Evolutionary conservation across 2,797 vertebrate species (phyloP).

Genomic region (Poeciliopsis infans): DNA sequence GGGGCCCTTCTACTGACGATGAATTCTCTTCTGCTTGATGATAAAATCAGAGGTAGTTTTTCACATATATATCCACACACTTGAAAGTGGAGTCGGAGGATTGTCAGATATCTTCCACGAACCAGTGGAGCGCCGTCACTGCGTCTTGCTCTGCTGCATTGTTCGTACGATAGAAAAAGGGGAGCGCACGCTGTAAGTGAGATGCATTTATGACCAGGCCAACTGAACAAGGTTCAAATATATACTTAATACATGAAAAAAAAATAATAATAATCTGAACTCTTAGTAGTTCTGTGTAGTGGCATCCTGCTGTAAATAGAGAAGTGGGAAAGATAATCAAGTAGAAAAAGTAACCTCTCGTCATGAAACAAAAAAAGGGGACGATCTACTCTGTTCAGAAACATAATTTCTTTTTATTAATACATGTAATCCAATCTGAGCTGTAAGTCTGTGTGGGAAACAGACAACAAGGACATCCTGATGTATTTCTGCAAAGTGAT

Average conservation of each 20-base stretch:
- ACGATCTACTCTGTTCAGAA: conserved; percentile 5
- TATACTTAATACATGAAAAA: neutral
- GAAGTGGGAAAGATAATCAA: neutral
- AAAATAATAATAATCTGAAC: too few relatives aligned
- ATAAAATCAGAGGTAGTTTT: neutral
- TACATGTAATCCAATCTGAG: conserved; percentile 44
- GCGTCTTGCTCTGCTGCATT: conserved; percentile 26
- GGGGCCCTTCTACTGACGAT: conserved; percentile 34
- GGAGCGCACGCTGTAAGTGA: conserved; percentile 20
- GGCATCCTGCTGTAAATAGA: neutral
- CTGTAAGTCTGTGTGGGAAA: conserved; percentile 8
- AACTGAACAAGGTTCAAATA: neutral
- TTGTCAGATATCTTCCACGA: conserved; percentile 62
- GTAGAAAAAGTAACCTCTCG: neutral
- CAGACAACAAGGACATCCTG: conserved; percentile 47
- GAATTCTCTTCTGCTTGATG: conserved; percentile 36
- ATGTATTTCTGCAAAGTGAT: conserved; percentile 36
- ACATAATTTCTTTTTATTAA: conserved; percentile 25
- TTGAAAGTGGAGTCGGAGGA: conserved; percentile 12
- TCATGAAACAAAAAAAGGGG: neutral
- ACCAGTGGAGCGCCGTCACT: conserved; percentile 44
- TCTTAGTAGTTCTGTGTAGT: neutral
- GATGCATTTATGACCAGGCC: conserved; percentile 12
- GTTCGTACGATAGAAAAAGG: conserved; percentile 31
- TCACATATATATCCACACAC: neutral